phyloP scores from a whole-genome alignment of 1,140 invertebrate genomes.

The Drosophila murphyi region DNA sequence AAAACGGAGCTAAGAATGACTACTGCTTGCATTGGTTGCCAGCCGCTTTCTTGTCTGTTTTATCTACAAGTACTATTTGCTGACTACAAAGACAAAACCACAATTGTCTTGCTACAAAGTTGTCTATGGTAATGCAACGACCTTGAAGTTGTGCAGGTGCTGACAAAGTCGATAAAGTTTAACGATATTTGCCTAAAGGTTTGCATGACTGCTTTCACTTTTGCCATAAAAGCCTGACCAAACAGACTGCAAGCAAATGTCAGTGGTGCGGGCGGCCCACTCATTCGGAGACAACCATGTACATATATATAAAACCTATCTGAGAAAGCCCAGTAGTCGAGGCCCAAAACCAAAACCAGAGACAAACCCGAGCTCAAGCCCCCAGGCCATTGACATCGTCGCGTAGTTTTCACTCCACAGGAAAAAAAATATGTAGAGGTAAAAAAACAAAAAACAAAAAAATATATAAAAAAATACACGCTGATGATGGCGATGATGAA shows the following conservation, averaged over 20 bases:
- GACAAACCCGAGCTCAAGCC: slow-evolving; percentile 4
- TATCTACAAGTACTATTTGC: not conserved
- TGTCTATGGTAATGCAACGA: slow-evolving; percentile 55
- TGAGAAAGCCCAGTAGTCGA: slow-evolving; percentile 62
- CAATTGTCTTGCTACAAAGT: not conserved
- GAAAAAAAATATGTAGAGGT: slow-evolving; percentile 27
- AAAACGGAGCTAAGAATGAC: not conserved
- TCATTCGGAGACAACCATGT: slow-evolving; percentile 33
- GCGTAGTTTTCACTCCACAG: slow-evolving; percentile 58
- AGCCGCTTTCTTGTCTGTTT: not conserved
- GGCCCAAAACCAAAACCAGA: not conserved
- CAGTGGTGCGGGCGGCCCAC: slow-evolving; percentile 41
- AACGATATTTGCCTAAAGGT: slow-evolving; percentile 43
- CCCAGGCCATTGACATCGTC: slow-evolving; percentile 64
- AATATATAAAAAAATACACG: slow-evolving; percentile 11
- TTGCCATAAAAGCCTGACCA: slow-evolving; percentile 37
- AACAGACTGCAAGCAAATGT: slow-evolving; percentile 39
- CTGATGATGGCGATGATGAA: slow-evolving; percentile 5
- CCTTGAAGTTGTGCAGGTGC: slow-evolving; percentile 65
- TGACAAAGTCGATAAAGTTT: slow-evolving; percentile 47
- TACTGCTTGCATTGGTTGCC: not conserved
- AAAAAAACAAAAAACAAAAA: slow-evolving; percentile 21
- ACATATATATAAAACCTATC: slow-evolving; percentile 31
- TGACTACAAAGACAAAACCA: not conserved
- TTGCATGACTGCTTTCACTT: slow-evolving; percentile 62